phyloP scores from a whole-genome alignment of 1,140 invertebrate species.

The Macrobrachium rosenbergii region DNA sequence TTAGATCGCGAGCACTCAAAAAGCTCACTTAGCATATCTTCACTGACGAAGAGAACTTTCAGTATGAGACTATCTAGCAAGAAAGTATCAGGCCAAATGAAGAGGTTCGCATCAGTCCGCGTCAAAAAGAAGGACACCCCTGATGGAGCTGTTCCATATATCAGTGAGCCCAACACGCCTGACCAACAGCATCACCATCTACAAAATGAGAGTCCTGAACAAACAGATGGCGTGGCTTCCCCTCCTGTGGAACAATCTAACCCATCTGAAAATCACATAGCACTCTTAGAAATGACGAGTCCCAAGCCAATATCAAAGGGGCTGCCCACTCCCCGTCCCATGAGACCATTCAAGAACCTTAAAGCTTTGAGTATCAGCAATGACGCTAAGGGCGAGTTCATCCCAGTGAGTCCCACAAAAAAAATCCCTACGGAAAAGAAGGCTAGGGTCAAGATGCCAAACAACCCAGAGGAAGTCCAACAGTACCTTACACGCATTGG shows the following conservation, averaged over 20 bases:
- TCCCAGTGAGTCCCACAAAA: no score
- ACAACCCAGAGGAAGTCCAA: conserved; percentile 37
- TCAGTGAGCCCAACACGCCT: conserved; percentile 18
- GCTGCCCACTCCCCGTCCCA: neutral
- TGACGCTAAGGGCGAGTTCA: no score
- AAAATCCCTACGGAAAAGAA: neutral
- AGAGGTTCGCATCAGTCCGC: conserved; percentile 16
- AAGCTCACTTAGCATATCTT: conserved; percentile 39
- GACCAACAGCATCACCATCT: conserved; percentile 12
- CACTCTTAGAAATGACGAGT: neutral
- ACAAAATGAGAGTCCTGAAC: neutral
- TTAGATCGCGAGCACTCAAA: conserved; percentile 40
- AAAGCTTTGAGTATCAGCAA: no score
- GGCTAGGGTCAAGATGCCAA: no score
- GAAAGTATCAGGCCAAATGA: conserved; percentile 35
- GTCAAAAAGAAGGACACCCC: neutral
- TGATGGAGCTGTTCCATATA: no score
- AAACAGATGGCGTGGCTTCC: neutral
- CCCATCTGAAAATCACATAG: no score
- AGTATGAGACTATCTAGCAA: conserved; percentile 31
- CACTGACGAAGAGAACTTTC: conserved; percentile 26
- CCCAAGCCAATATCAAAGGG: neutral
- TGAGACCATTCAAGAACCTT: conserved; percentile 40
- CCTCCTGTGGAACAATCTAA: conserved; percentile 14
- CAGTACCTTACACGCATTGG: conserved; percentile 23